These are phyloP conservation scores for Bos javanicus DNA, from an alignment of 2,113 vertebrate species.

Conservation along the genomic window DNA sequence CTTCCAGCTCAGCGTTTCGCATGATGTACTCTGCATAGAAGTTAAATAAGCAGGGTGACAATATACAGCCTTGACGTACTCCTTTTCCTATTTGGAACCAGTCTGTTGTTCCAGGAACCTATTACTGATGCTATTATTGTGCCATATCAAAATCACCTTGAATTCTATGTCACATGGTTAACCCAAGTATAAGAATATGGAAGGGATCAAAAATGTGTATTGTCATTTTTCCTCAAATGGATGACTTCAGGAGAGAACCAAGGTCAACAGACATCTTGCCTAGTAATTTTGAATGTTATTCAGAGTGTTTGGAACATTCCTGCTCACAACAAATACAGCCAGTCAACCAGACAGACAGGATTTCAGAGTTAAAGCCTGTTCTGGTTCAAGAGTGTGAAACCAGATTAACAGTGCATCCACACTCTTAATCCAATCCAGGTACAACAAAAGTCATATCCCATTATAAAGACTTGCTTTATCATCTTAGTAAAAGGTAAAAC, in stretches of 20 bases:
- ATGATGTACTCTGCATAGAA: no score
- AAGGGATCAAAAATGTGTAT: neutral
- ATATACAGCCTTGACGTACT: no score
- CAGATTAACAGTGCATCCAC: neutral
- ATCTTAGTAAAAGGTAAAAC: neutral
- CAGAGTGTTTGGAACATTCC: neutral
- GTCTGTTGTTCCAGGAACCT: neutral
- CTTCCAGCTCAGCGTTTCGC: no score
- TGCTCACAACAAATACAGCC: neutral
- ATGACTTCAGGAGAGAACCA: neutral
- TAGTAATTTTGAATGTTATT: neutral
- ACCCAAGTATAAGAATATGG: neutral
- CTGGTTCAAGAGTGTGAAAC: neutral
- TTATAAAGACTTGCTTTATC: neutral
- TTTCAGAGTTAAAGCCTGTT: neutral
- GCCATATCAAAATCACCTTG: neutral
- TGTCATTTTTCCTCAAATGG: neutral
- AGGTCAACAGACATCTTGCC: neutral
- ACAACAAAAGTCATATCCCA: neutral
- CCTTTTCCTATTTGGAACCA: no score
- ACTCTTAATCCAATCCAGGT: neutral
- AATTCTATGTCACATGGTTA: neutral
- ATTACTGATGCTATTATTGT: neutral
- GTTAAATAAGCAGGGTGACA: no score
- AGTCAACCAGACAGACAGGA: neutral